A percentile compares a stretch with the other conserved stretches of the same genome.
Evolutionary conservation across 2,888 invertebrate genomes (phyloP).

Genomic region (Hemicrepidius hirtus): DNA sequence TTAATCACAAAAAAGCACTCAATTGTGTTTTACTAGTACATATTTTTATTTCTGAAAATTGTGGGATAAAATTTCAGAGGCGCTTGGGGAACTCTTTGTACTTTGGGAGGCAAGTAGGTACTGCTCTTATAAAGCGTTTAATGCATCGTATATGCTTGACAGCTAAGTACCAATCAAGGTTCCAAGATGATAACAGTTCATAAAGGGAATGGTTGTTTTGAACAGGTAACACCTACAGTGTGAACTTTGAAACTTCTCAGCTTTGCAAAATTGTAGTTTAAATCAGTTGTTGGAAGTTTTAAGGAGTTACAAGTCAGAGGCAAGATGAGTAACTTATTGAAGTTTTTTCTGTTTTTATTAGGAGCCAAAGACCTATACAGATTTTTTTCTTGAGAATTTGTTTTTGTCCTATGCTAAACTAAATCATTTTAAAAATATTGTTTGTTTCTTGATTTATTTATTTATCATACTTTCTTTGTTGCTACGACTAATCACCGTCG

Average conservation of each 20-base stretch:
- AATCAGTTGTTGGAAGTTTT: not conserved
- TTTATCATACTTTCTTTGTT: not conserved
- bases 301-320: not conserved
- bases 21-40: too few species aligned
- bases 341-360: too few species aligned
- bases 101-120: constrained; percentile 18
- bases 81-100: not conserved
- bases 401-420: too few species aligned
- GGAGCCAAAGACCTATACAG: too few species aligned
- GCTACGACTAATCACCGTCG: not conserved
- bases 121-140: constrained; percentile 28
- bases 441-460: not conserved
- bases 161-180: constrained; percentile 45
- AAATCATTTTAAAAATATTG: too few species aligned
- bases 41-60: not conserved
- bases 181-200: constrained; percentile 31
- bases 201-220: constrained; percentile 11
- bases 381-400: too few species aligned
- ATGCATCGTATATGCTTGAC: constrained; percentile 20
- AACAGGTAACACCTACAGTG: not conserved
- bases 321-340: too few species aligned
- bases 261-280: not conserved
- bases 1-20: not conserved
- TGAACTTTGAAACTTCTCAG: constrained; percentile 5
- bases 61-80: not conserved